Evolutionary conservation across 2,797 vertebrate species (phyloP), one percentile per base, ranked within the genome.

Genomic region (Clamator glandarius): DNA sequence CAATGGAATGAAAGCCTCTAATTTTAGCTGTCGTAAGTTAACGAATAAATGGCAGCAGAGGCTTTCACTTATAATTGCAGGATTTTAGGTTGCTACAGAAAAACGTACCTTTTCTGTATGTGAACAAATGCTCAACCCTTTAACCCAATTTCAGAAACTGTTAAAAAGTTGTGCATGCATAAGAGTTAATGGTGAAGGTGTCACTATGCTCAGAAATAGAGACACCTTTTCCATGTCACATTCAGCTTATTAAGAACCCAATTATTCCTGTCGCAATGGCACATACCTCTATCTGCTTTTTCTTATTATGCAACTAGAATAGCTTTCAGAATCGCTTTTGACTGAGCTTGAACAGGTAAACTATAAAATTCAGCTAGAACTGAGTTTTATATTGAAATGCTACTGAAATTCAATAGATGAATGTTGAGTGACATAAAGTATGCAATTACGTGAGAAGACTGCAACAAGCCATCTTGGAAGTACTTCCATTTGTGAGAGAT

Each of bases 11-110:
- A 93, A 96, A 96, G 89, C 84, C 92, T 90, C 76, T 95, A 93
- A 95, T 96, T 96, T 95, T 36, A 96, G 82, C 90, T 93, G 93
- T 95, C 95, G 85, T 77, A 95, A 94, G 72, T 74, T 87, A 93
- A 80, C 92, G 89, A 92, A 94, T 80, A 95, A 95, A 89, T 77
- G 89, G 87, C 79, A 96, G 89, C 36, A 94, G 79, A 80, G 93
- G 87, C 78, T 94, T 92, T 89, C 54, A 72, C 59, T 75, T 75
- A 29, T 55, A 94, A 96, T 77, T 80, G 72, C 82, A 91, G 81
- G 75, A 93, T 94, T 95, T 95, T 87, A 75, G 78, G 66, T 74
- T 80, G 81, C 75, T 94, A 66, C 57, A 51, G 42, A 77, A 89
- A 58, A 90, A 48, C 11, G 81, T 90, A 57, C 20, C 58, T 80